phyloP scores from a whole-genome alignment of 1,140 invertebrate genomes.

The Anoplolepis gracilipes region DNA sequence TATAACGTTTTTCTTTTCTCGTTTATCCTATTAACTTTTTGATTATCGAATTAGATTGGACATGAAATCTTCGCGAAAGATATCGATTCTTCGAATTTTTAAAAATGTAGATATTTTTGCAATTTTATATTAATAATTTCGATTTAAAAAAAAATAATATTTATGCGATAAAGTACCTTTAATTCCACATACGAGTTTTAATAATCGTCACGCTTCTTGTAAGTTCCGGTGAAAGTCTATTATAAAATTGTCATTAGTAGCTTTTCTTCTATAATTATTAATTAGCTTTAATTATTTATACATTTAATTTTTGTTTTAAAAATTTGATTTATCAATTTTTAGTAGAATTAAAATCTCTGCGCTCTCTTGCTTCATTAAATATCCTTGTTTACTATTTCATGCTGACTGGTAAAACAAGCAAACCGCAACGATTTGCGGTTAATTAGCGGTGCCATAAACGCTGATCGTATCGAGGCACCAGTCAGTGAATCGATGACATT shows the following conservation, averaged over 20 bases:
- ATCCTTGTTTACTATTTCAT: slow-evolving; percentile 14
- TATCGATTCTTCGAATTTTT: background rate
- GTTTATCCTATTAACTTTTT: background rate
- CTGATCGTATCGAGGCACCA: background rate
- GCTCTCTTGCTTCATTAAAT: background rate
- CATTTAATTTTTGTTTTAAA: background rate
- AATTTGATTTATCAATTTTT: background rate
- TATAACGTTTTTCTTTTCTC: background rate
- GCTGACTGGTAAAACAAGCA: background rate
- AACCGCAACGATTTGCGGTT: slow-evolving; percentile 1
- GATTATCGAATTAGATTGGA: background rate
- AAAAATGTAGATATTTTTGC: background rate
- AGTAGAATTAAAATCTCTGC: background rate
- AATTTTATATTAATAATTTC: no score
- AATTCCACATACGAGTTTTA: background rate
- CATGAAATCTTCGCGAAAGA: background rate
- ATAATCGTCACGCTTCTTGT: background rate
- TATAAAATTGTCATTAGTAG: background rate
- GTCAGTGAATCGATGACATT: slow-evolving; percentile 46
- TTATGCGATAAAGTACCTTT: background rate
- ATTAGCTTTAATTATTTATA: background rate
- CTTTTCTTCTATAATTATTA: background rate
- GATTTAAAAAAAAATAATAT: background rate
- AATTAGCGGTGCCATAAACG: slow-evolving; percentile 12
- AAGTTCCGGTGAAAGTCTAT: background rate